Base-by-base conservation (phyloP, 2,888 invertebrate species). In the Drosophila atripex region DNA sequence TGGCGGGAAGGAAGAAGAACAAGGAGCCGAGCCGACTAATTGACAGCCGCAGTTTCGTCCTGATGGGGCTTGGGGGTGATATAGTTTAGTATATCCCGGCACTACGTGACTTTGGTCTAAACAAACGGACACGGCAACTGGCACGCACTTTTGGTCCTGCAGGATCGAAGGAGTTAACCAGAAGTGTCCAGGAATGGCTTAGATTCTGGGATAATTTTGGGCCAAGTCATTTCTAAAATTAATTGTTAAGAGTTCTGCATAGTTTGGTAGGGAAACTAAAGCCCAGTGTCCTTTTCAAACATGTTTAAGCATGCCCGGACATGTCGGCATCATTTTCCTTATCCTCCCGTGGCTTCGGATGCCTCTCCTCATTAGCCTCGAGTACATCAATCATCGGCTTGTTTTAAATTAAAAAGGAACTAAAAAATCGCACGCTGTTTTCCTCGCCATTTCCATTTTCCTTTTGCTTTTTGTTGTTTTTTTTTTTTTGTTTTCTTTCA, bases 371-470 rank as follows among this genome's bases (percentile, higher is more conserved):
- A 86, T 82, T 87, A 82, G 79, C 88, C 66, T 82, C 77, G 82
- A 82, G 82, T 87, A 82, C 88, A 82, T 82, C 82, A 82, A 82
- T 82, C 82, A 82, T 82, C 77, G 66, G 75, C 86, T 86, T 82
- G 88, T 82, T 82, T 82, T 87, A 87, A 82, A 78, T 82, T 82
- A 72, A 87, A 87, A 87, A 51, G 35, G n/a, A 16, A 18, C 8
- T 9, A 39, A 16, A 11, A 85, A 85, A 87, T 85, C 72, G 71
- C 82, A 78, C 59, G 83, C 80, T 83, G 86, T 83, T 86, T 63
- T 30, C 41, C 47, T 38, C 23, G 28, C 12, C 30, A 14, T 23
- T 11, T 16, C 28, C 28, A 25, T 16, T 28, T 16, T 23, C 71
- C 58, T n/a, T 1, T n/a, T 6, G 6, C n/a, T n/a, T 35, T 35